Base-by-base conservation (phyloP, 2,797 vertebrate species). In the Channallabes apus region DNA sequence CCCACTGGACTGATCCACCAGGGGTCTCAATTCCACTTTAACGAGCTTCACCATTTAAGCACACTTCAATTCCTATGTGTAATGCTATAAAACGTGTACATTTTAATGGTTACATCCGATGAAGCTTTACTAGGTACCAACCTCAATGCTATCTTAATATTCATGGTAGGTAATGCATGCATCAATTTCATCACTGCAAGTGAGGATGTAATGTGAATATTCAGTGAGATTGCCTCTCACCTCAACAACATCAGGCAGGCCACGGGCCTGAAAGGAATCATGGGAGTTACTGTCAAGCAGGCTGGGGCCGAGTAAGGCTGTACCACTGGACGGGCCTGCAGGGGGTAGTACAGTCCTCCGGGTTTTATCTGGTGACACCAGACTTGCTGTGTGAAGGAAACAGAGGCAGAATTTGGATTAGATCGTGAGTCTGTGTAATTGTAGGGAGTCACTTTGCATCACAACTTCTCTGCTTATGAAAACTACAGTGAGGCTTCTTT, bases 201-300 rank as follows among this genome's bases (percentile, higher is more conserved):
- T 29, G 61, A 80, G 18, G 41, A 27, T 54, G 78, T 29, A 77
- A 76, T 11, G n/a, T 58, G 27, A 76, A 65, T n/a, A 35, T 1
- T 4, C 9, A 67, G 9, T 72, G 32, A 56, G n/a, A 14, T 35
- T 24, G 5, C 0, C 35, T 58, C 93, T 72, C 90, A 99, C 98
- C 94, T 99, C 98, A 54, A 96, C 95, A 1, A 97, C 98, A 2
- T 99, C 98, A 6, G 97, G 96, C 91, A 99, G 94, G 80, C 97
- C 97, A 12, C 98, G 95, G 0, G 98, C 97, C 86, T 97, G 97
- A 90, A 99, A 99, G 56, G 98, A 99, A 91, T 99, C 98, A 82
- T 98, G 95, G 0, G 98, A 99, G 92, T 98, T 99, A 90, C 97
- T 97, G 91, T 99, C 98, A 89, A 99, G 94, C 76, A 99, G 94